Conservation (phyloP, 2,888 invertebrate genomes). For the Scaeva pyrastri region DNA sequence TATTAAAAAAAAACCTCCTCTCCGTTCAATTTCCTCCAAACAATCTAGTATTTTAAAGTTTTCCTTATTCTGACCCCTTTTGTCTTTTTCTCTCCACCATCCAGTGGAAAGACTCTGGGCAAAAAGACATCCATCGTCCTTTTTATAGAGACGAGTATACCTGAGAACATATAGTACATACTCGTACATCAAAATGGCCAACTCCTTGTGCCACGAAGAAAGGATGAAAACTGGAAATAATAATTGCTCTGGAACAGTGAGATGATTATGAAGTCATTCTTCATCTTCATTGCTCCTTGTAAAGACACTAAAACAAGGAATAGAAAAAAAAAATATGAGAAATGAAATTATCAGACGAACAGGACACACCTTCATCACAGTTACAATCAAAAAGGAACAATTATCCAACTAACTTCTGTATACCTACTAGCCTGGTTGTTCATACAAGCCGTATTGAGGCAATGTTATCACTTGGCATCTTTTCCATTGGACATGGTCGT, state of each 20-base stretch:
- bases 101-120: no score
- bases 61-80: not conserved
- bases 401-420: conserved; percentile 39
- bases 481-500: conserved; percentile 20
- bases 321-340: not conserved
- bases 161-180: no score
- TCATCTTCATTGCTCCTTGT: conserved; percentile 6
- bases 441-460: conserved; percentile 28
- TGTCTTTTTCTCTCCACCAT: not conserved
- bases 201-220: conserved; percentile 1
- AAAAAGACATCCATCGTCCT: conserved; percentile 13
- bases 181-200: conserved; percentile 4
- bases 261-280: conserved; percentile 45
- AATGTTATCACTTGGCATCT: conserved; percentile 49
- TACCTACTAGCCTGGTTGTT: not conserved
- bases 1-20: conserved; percentile 11
- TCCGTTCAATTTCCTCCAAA: conserved; percentile 11
- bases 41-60: conserved; percentile 25
- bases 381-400: conserved; percentile 53
- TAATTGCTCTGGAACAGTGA: conserved; percentile 38
- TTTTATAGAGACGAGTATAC: not conserved
- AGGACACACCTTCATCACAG: conserved; percentile 25
- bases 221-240: conserved; percentile 44
- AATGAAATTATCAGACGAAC: not conserved
- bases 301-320: not conserved